Evolutionary conservation across 2,113 vertebrate genomes (phyloP), one percentile per base, ranked within the genome.

Genomic region (Brienomyrus longianalis): DNA sequence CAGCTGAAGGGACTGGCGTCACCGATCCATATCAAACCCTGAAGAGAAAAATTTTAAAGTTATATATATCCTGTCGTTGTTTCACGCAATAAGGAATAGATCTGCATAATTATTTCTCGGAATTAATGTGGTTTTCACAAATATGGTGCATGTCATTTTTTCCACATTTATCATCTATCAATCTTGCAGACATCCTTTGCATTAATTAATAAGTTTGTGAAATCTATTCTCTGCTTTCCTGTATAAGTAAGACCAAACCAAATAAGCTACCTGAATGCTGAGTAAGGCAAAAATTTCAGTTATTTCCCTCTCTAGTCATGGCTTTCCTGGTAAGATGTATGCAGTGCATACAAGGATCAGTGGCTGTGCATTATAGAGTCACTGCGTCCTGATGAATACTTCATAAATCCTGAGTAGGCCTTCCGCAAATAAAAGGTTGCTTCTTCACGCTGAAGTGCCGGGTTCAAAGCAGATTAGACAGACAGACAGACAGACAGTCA

Each of bases 1-100:
- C 83, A 91, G 92, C 51, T 77, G 91, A 23, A 93, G 27, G 54
- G 91, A 93, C 19, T 90, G 70, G 70, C 5, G 5, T 35, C 70
- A 77, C 31, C 11, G 4, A 39, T 39, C 70, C 27, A 77, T 77
- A 77, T 77, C 35, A 77, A 77, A 77, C 74, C 27, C 39, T 19
- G 70, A 77, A 9, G 70, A 77, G 31, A n/a, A 66, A 77, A 35
- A 77, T 6, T 35, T 74, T 35, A 15, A 74, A 74, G 13, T 35
- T 74, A 15, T 35, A 15, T 35, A 74, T 35, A 74, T 74, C 27
- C 70, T 39, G 27, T 39, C 45, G 8, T 62, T n/a, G n/a, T 66
- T 84, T 84, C 19, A 48, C 21, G 39, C 39, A 84, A 84, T 47
- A 84, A 47, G 6, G 17, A 48, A 66, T 3, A 66, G 59, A 27